A percentile compares a stretch with the other conserved stretches of the same genome.
phyloP scores from a whole-genome alignment of 2,888 invertebrate genomes.

The Hemithea aestivaria region DNA sequence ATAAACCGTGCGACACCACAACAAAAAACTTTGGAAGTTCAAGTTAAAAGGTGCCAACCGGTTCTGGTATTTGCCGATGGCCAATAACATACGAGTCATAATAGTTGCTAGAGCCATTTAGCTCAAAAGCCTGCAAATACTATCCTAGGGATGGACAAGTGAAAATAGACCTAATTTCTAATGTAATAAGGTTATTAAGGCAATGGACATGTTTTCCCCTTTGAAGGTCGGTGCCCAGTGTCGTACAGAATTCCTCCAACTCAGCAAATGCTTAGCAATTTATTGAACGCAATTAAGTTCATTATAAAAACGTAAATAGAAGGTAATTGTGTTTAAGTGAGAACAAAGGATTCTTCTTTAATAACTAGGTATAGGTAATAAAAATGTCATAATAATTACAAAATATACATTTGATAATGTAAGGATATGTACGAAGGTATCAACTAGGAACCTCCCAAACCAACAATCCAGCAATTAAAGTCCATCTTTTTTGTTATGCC shows the following conservation, averaged over 20 bases:
- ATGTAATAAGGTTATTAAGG: conserved; percentile 41
- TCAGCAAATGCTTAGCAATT: conserved; percentile 31
- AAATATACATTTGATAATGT: no score
- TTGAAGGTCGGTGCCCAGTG: conserved; percentile 62
- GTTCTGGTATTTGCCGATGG: conserved; percentile 4
- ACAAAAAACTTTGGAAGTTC: neutral
- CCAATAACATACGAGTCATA: conserved; percentile 3
- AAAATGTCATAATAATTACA: no score
- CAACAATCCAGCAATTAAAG: no score
- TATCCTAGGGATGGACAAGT: conserved; percentile 13
- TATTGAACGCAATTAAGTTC: conserved; percentile 20
- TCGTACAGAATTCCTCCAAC: conserved; percentile 36
- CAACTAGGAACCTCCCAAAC: no score
- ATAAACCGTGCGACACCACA: neutral
- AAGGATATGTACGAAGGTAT: no score
- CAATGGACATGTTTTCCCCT: conserved; percentile 48
- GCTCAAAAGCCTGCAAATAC: conserved; percentile 18
- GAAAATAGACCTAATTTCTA: conserved; percentile 33
- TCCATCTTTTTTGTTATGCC: no score
- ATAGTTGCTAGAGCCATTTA: conserved; percentile 10
- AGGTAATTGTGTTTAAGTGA: no score
- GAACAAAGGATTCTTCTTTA: no score
- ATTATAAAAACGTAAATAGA: no score
- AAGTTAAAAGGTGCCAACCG: conserved; percentile 2
- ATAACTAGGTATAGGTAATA: no score